phyloP scores from a whole-genome alignment of 1,140 invertebrate species.

The Drosophila kanapiae region DNA sequence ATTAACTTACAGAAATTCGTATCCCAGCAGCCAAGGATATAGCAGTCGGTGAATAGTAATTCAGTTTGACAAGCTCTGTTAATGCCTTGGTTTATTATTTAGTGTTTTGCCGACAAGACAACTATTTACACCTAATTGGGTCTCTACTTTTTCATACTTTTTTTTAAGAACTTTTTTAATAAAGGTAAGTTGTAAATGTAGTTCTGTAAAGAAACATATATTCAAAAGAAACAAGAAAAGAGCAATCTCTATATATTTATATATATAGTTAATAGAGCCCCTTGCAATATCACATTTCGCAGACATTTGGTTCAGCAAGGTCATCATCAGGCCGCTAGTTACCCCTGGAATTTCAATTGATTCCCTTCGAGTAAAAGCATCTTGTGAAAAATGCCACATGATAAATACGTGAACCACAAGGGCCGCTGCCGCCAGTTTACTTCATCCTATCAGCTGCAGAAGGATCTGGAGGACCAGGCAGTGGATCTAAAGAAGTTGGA shows the following conservation, averaged over 20 bases:
- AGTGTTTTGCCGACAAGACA: background rate
- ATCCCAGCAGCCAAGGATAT: background rate
- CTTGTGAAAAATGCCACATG: conserved; percentile 45
- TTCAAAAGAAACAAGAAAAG: too few species aligned
- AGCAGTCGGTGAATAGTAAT: background rate
- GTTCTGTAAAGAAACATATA: too few species aligned
- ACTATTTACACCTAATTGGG: background rate
- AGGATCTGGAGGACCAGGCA: conserved; percentile 9
- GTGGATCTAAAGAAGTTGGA: background rate
- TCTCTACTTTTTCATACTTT: background rate
- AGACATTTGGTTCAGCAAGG: background rate
- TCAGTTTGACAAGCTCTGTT: background rate
- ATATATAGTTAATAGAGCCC: too few species aligned
- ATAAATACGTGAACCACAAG: conserved; percentile 52
- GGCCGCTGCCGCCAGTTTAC: conserved; percentile 60
- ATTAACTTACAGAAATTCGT: background rate
- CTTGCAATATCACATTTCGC: background rate
- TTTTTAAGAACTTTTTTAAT: background rate
- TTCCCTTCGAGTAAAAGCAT: too few species aligned
- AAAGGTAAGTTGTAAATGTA: background rate
- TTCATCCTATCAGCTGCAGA: conserved; percentile 39
- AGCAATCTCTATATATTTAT: background rate
- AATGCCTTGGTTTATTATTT: background rate
- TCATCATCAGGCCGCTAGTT: background rate
- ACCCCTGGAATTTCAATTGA: too few species aligned